These are phyloP conservation scores for Mormyrus iriodes DNA, from an alignment of 2,113 vertebrate genomes.

Conservation along the genomic window DNA sequence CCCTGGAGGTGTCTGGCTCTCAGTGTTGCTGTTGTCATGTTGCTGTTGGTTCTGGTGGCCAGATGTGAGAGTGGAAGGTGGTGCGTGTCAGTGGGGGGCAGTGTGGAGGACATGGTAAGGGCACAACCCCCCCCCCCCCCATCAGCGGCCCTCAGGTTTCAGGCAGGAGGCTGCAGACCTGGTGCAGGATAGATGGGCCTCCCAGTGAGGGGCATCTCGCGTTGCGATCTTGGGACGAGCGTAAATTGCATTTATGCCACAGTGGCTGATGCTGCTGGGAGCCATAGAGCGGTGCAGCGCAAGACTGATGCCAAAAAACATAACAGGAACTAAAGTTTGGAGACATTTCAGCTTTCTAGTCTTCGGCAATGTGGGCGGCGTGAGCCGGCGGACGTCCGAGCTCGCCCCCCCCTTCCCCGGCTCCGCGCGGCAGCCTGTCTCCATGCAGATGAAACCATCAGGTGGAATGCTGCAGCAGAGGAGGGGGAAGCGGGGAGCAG, in stretches of 20 bases:
- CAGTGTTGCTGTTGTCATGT: not conserved
- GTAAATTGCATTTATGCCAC: not conserved
- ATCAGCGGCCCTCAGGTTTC: not conserved
- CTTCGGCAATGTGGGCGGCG: not conserved
- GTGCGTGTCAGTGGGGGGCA: not conserved
- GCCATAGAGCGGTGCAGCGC: too few relatives aligned
- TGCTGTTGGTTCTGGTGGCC: not conserved
- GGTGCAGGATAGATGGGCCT: not conserved
- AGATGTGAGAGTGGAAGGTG: conserved; percentile 1
- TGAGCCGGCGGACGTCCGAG: not conserved
- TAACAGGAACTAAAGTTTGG: not conserved
- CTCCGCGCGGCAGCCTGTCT: not conserved
- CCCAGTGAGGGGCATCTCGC: not conserved
- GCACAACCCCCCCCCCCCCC: not conserved
- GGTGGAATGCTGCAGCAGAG: not conserved
- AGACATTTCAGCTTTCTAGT: not conserved
- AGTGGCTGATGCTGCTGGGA: not conserved
- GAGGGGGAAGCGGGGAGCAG: not conserved
- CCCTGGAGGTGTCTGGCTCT: not conserved
- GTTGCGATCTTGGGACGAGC: not conserved
- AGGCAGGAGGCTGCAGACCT: not conserved
- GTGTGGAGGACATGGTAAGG: not conserved
- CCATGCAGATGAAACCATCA: not conserved
- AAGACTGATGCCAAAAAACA: not conserved
- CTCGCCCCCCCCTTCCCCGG: not conserved